These are phyloP conservation scores for Tyrannus savana DNA, from an alignment of 2,113 vertebrate genomes.

Conservation along the genomic window DNA sequence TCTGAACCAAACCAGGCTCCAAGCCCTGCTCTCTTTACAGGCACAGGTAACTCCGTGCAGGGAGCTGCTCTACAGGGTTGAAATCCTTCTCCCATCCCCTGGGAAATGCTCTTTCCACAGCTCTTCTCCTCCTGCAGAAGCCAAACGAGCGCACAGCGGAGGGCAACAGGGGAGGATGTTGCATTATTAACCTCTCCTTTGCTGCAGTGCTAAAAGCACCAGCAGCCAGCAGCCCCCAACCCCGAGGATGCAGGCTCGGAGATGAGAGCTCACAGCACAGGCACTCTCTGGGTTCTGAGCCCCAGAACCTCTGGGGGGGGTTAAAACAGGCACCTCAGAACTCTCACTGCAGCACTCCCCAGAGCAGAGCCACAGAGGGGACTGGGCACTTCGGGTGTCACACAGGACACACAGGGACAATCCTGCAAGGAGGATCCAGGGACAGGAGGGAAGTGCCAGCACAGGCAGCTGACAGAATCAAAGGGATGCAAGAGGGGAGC, in stretches of 20 bases:
- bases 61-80: not conserved
- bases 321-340: not conserved
- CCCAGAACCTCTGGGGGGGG: not conserved
- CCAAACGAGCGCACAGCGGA: not conserved
- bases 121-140: not conserved
- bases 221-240: not conserved
- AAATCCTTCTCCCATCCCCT: not conserved
- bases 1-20: not conserved
- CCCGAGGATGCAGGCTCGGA: not conserved
- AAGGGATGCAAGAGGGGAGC: not conserved
- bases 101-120: not conserved
- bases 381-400: accelerated
- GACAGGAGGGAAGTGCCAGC: not conserved
- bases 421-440: not conserved
- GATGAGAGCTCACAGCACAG: not conserved
- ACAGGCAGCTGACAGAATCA: not conserved
- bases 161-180: not conserved
- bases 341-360: not conserved
- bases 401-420: not conserved
- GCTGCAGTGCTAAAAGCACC: not conserved
- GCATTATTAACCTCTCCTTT: not conserved
- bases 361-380: not conserved
- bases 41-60: not conserved
- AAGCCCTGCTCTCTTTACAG: not conserved
- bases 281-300: not conserved